Percentiles rank a stretch among this genome's conserved stretches.
These are phyloP conservation scores for Hylyphantes graminicola DNA, from an alignment of 1,140 invertebrate species.

Conservation along the genomic window DNA sequence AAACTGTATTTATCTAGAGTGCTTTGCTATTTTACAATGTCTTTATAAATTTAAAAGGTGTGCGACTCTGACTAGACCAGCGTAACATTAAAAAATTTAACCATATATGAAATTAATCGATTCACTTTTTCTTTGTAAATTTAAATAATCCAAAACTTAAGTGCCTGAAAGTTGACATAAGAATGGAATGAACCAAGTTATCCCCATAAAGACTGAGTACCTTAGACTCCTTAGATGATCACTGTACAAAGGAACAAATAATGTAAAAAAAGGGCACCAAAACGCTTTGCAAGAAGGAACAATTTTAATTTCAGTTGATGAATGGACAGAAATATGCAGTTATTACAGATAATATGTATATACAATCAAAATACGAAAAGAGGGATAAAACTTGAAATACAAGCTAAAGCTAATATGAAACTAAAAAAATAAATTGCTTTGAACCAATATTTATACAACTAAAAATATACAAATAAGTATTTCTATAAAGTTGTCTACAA, in stretches of 20 bases:
- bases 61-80: too few species aligned
- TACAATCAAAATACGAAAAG: constrained; percentile 37
- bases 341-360: constrained; percentile 49
- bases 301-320: constrained; percentile 45
- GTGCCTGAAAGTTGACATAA: too few species aligned
- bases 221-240: neutral
- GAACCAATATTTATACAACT: too few species aligned
- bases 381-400: neutral
- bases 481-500: too few species aligned
- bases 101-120: neutral
- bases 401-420: constrained; percentile 23
- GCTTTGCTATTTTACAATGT: too few species aligned
- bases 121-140: constrained; percentile 1
- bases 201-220: neutral
- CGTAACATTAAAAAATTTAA: too few species aligned
- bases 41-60: too few species aligned
- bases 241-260: neutral
- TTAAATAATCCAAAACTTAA: neutral
- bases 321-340: constrained; percentile 53
- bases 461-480: too few species aligned
- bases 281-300: constrained; percentile 43
- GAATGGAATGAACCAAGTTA: neutral
- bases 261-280: neutral
- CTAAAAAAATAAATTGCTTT: constrained; percentile 7
- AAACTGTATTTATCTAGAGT: too few species aligned